phyloP scores from a whole-genome alignment of 1,140 invertebrate species.

The Ectropis grisescens region DNA sequence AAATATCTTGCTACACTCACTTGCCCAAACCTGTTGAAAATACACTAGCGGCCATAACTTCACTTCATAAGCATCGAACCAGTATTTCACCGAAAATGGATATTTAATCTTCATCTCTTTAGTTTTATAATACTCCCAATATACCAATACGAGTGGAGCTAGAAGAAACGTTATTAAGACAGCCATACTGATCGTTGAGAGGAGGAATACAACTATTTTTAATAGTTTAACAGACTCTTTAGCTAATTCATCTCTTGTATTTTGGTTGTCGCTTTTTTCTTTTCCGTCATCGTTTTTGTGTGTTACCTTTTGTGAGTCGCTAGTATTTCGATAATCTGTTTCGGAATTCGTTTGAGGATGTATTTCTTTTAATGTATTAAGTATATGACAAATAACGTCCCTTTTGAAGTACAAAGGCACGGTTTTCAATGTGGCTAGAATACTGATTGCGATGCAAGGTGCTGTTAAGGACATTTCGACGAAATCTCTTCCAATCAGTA shows the following conservation, averaged over 20 bases:
- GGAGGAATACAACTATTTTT: constrained; percentile 4
- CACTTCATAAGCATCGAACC: constrained; percentile 21
- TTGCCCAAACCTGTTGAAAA: constrained; percentile 33
- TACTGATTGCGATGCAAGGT: constrained; percentile 22
- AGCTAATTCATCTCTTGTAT: constrained; percentile 1
- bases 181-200: constrained; percentile 1
- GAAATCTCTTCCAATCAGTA: constrained; percentile 16
- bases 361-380: constrained; percentile 18
- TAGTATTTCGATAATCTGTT: no score
- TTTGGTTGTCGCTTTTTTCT: not conserved
- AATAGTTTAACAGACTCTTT: constrained; percentile 8
- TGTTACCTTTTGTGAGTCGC: no score
- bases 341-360: constrained; percentile 8
- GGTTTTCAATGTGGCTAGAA: constrained; percentile 20
- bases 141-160: constrained; percentile 17
- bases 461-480: constrained; percentile 20
- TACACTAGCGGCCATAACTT: constrained; percentile 27
- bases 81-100: constrained; percentile 28
- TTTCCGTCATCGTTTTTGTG: constrained; percentile 1
- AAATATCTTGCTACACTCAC: no score
- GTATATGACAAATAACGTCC: constrained; percentile 10
- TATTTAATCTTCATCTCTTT: constrained; percentile 14
- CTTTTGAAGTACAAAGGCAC: constrained; percentile 14
- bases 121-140: constrained; percentile 17
- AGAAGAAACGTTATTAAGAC: constrained; percentile 12